A percentile compares a stretch with the other conserved stretches of the same genome.
Evolutionary conservation across 2,888 invertebrate species (phyloP).

Genomic region (Trichopria drosophilae): DNA sequence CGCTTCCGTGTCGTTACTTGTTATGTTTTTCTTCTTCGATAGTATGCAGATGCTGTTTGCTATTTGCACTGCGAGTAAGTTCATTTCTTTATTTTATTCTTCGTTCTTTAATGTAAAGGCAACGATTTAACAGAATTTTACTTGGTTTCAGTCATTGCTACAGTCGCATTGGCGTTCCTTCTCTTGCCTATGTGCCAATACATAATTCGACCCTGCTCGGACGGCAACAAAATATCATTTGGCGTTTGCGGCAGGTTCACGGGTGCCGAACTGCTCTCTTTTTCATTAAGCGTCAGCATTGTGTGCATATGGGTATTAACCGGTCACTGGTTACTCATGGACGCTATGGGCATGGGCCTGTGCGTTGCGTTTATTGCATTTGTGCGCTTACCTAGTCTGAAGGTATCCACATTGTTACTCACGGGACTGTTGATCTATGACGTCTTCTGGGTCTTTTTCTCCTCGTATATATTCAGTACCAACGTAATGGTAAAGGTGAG

Average conservation of each 20-base stretch:
- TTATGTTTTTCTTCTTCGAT: constrained; percentile 99
- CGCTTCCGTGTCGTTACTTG: constrained; percentile 90
- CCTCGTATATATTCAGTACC: constrained; percentile 96
- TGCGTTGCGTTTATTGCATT: constrained; percentile 98
- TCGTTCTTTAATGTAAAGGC: constrained; percentile 5
- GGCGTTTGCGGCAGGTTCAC: constrained; percentile 93
- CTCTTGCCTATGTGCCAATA: constrained; percentile 97
- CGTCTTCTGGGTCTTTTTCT: constrained; percentile 99
- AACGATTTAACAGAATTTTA: constrained; percentile 18
- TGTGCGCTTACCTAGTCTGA: constrained; percentile 91
- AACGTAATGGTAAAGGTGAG: constrained; percentile 97
- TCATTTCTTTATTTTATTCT: constrained; percentile 22
- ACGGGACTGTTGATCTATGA: constrained; percentile 94
- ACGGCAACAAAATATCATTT: constrained; percentile 83
- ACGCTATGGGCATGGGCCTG: constrained; percentile 97
- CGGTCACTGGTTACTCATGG: constrained; percentile 98
- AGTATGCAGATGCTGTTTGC: constrained; percentile 96
- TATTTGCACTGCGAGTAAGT: constrained; percentile 95
- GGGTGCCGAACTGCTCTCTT: constrained; percentile 90
- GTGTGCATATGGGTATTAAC: constrained; percentile 98
- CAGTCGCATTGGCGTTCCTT: constrained; percentile 93
- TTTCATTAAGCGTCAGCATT: constrained; percentile 87
- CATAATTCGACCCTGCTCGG: constrained; percentile 82
- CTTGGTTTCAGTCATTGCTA: constrained; percentile 80
- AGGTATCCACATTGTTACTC: constrained; percentile 90